Evolutionary conservation across 2,888 invertebrate species (phyloP).

Genomic region (Limnephilus marmoratus): DNA sequence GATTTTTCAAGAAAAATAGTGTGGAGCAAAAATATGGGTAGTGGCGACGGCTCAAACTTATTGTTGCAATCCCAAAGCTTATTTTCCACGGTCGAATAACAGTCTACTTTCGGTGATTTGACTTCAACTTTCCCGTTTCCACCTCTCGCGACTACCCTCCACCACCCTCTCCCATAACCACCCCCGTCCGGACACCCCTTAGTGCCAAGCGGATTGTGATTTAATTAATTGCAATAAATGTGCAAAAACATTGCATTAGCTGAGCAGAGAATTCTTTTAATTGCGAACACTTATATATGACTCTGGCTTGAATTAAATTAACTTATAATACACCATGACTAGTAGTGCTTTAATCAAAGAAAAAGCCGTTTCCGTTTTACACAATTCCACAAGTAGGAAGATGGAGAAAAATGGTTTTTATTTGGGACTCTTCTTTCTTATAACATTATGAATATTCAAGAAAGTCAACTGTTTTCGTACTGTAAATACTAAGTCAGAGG

Average conservation of each 20-base stretch:
- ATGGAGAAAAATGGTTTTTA: no score
- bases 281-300: background rate
- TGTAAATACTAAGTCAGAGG: no score
- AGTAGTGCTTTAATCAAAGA: background rate
- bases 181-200: constrained; percentile 33
- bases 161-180: background rate
- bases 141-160: background rate
- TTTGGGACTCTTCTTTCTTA: no score
- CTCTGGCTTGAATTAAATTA: background rate
- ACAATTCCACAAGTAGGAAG: background rate
- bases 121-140: constrained; percentile 23
- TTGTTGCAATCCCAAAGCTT: background rate
- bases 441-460: no score
- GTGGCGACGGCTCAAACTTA: background rate
- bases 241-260: constrained; percentile 48
- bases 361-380: background rate
- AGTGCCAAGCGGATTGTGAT: constrained; percentile 60
- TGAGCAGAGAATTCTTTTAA: background rate
- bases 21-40: background rate
- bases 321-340: background rate
- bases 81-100: constrained; percentile 6
- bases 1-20: background rate
- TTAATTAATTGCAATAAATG: constrained; percentile 61
- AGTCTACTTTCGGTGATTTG: constrained; percentile 4
- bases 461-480: no score